Evolutionary conservation across 2,888 invertebrate genomes (phyloP).

Genomic region (Eumerus sabulonum): DNA sequence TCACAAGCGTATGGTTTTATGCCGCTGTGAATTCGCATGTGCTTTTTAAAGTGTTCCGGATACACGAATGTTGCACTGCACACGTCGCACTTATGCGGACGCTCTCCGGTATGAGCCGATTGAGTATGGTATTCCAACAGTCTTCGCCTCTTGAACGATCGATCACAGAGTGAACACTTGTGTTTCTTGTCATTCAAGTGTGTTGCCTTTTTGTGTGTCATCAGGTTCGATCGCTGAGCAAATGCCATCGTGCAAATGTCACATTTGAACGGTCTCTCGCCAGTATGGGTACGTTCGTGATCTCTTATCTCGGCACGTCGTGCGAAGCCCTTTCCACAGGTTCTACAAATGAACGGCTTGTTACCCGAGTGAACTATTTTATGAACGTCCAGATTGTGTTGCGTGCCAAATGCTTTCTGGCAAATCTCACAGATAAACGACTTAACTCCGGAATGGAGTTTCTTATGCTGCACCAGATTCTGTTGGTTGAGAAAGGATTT

Average conservation of each 20-base stretch:
- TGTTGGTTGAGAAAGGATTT: conserved; percentile 89
- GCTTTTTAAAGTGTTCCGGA: conserved; percentile 88
- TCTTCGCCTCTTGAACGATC: conserved; percentile 85
- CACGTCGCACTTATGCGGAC: conserved; percentile 86
- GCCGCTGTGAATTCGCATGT: conserved; percentile 88
- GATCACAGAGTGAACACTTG: conserved; percentile 85
- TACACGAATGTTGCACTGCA: conserved; percentile 90
- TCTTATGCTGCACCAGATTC: conserved; percentile 87
- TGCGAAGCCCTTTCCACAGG: conserved; percentile 87
- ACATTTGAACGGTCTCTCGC: conserved; percentile 89
- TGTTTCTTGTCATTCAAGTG: conserved; percentile 86
- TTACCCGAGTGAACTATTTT: conserved; percentile 88
- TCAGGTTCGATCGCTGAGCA: conserved; percentile 89
- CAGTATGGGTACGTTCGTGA: conserved; percentile 89
- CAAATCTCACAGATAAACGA: conserved; percentile 72
- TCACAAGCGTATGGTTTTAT: conserved; percentile 87
- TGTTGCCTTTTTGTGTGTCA: conserved; percentile 88
- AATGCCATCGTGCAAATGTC: conserved; percentile 89
- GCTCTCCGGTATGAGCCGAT: conserved; percentile 88
- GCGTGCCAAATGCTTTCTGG: conserved; percentile 87
- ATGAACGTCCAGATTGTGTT: conserved; percentile 88
- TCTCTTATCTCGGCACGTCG: conserved; percentile 88
- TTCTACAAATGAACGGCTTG: conserved; percentile 85
- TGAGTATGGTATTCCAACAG: conserved; percentile 90
- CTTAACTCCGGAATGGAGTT: conserved; percentile 86